Percentiles rank a stretch among this genome's conserved stretches.
Evolutionary conservation across 2,797 vertebrate species (phyloP).

Genomic region (Spondyliosoma cantharus): DNA sequence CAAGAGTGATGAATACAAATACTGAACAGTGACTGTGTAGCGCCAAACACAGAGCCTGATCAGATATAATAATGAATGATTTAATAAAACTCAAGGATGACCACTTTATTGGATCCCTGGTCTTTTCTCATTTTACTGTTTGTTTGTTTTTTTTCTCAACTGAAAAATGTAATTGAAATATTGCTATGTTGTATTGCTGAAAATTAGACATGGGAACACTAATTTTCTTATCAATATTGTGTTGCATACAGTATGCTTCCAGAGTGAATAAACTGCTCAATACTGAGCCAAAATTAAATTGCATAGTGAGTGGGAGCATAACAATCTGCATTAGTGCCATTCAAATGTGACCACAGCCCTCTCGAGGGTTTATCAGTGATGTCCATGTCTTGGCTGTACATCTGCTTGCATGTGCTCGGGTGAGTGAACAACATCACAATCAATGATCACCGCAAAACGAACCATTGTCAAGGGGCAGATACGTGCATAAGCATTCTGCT

Average conservation of each 20-base stretch:
- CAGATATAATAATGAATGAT: constrained; percentile 3
- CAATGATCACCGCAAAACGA: constrained; percentile 47
- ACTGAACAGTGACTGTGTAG: background rate
- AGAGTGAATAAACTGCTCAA: constrained; percentile 2
- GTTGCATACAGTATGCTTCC: background rate
- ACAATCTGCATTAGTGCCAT: constrained; percentile 23
- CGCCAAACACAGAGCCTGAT: background rate
- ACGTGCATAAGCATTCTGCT: constrained; percentile 51
- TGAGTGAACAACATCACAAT: constrained; percentile 36
- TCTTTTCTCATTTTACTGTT: constrained; percentile 3
- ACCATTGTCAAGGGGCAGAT: constrained; percentile 24
- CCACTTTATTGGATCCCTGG: background rate
- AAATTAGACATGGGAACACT: constrained; percentile 8
- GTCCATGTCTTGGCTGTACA: constrained; percentile 9
- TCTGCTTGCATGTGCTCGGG: constrained; percentile 27
- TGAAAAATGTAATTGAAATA: constrained; percentile 5
- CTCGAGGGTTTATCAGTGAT: constrained; percentile 12
- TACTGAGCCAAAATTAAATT: constrained; percentile 14
- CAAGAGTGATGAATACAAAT: background rate
- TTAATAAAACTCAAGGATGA: constrained; percentile 8
- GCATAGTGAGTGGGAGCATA: background rate
- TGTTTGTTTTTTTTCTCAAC: background rate
- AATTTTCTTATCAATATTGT: constrained; percentile 2
- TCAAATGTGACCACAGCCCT: constrained; percentile 26
- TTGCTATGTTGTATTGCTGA: background rate